Evolutionary conservation across 2,797 vertebrate genomes (phyloP).

Genomic region (Paramormyrops hopkinsi): DNA sequence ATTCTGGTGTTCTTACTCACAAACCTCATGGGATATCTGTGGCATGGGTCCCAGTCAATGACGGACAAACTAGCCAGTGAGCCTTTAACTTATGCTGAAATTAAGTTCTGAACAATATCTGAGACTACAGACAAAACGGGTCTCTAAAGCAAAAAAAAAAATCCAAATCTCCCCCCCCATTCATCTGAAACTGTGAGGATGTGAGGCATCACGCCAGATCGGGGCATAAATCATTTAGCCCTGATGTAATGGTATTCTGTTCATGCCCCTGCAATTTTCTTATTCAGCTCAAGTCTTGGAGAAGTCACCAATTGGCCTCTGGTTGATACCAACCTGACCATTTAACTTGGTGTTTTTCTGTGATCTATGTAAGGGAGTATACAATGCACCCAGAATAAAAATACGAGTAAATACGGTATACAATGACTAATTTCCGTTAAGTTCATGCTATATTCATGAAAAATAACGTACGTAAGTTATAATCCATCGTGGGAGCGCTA

Average conservation of each 20-base stretch:
- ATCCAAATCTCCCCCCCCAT: neutral
- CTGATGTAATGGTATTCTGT: constrained; percentile 11
- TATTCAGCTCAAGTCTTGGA: constrained; percentile 8
- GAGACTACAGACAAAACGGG: neutral
- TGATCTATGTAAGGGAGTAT: neutral
- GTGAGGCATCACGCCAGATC: neutral
- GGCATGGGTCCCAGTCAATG: neutral
- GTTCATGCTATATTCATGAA: neutral
- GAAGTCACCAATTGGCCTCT: neutral
- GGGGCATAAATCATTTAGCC: neutral
- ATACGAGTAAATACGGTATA: neutral
- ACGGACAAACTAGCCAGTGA: neutral
- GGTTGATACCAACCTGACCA: neutral
- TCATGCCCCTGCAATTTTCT: neutral
- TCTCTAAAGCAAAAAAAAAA: neutral
- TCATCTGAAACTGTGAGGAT: neutral
- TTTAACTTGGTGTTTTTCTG: neutral
- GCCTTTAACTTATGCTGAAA: neutral
- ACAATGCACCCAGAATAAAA: neutral
- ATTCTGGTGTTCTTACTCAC: neutral
- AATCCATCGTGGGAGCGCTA: neutral
- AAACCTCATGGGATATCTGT: neutral
- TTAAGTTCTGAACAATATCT: neutral
- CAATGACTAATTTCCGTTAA: neutral
- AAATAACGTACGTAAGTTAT: neutral